Base-by-base conservation (phyloP, 2,888 invertebrate species). In the Stenichneumon culpator region DNA sequence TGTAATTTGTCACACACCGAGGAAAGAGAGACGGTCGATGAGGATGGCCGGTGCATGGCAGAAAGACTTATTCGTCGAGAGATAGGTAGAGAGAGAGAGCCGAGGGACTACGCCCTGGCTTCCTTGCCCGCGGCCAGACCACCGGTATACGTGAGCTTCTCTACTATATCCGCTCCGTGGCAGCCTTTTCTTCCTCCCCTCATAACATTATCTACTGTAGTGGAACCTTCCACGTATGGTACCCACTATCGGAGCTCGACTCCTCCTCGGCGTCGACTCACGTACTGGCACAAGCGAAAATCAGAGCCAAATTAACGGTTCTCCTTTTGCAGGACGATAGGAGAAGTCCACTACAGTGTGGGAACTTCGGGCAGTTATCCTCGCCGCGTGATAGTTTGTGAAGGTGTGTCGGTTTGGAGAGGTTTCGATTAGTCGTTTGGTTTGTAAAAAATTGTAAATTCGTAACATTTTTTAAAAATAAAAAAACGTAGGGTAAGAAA, bases 1-100 rank as follows among this genome's bases (percentile, higher is more conserved):
- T 89, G 90, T 90, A 92, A 92, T 92, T 91, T 91, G 91, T 92
- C 92, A 91, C 89, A 90, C 87, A 82, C 69, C 32, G 81, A 75
- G 82, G 14, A 63, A 84, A 79, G 70, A 74, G 69, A 74, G 74
- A 82, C 63, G 73, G 68, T 63, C 68, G 84, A 74, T 44, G 79
- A 68, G 82, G 82, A 84, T 80, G 63, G 67, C 9, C 9, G 39
- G 60, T 47, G 57, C 60, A 65, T 75, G 57, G 60, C 44, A 65
- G 44, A 82, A 47, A 69, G 72, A 80, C 50, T 72, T 60, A 16
- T 81, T 50, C 52, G 65, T 82, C 54, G 44, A 19, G 52, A 54
- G 52, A 54, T 54, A 19, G 52, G 19, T 1, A 19, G 44, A 44
- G 44, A 57, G 54, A 57, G 25, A 57, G 68, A 78, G 54, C 75